These are phyloP conservation scores for Cantharis flavilabris DNA, from an alignment of 2,888 invertebrate species.

Conservation along the genomic window DNA sequence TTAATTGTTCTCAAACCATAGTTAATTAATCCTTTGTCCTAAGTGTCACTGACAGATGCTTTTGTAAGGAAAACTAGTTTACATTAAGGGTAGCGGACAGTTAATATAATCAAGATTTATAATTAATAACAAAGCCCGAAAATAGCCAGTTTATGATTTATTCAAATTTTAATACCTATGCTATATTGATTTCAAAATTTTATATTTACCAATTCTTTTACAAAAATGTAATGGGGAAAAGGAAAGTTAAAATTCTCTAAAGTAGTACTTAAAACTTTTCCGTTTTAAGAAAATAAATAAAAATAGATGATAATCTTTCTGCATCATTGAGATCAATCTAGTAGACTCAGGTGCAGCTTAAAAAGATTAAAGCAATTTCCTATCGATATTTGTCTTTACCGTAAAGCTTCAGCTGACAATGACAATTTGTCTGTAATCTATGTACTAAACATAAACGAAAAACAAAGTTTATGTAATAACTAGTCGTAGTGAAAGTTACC, in stretches of 20 bases:
- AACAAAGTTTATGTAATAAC: not conserved
- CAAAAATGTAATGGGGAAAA: not conserved
- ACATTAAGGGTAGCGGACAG: constrained; percentile 15
- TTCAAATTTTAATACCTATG: constrained; percentile 4
- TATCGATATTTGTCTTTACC: constrained; percentile 45
- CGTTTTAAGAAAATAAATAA: not conserved
- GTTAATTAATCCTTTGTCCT: constrained; percentile 45
- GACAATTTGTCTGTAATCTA: constrained; percentile 35
- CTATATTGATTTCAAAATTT: not conserved
- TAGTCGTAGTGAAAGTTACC: not conserved
- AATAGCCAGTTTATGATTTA: constrained; percentile 21
- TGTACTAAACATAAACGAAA: not conserved
- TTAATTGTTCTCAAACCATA: constrained; percentile 39
- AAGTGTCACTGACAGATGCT: constrained; percentile 43
- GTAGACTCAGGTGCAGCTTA: constrained; percentile 43
- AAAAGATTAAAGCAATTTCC: constrained; percentile 46
- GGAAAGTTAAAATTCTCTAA: not conserved
- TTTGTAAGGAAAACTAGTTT: constrained; percentile 30
- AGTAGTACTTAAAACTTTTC: not conserved
- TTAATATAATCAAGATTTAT: constrained; percentile 27
- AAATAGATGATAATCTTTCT: constrained; percentile 24
- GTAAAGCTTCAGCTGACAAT: constrained; percentile 39
- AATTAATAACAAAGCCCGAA: constrained; percentile 20
- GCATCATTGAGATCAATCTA: constrained; percentile 24
- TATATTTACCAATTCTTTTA: not conserved